Percentiles rank a stretch among this genome's conserved stretches.
phyloP scores from a whole-genome alignment of 1,140 invertebrate species.

The Drosophila sechellia region DNA sequence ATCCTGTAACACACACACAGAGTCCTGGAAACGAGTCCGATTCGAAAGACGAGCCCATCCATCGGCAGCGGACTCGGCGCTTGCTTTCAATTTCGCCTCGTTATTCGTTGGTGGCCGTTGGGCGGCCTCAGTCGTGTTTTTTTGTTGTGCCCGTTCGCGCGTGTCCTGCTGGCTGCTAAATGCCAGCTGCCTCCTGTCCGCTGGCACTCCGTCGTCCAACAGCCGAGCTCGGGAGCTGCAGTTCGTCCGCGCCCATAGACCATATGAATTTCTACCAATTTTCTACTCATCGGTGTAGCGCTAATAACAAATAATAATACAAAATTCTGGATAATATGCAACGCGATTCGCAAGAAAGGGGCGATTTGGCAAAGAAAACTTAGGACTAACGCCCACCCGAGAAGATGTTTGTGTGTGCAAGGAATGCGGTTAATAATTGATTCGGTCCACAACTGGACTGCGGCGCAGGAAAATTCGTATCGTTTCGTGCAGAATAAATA shows the following conservation, averaged over 20 bases:
- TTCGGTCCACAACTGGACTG: conserved; percentile 48
- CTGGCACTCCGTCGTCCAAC: conserved; percentile 28
- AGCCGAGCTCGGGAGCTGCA: conserved; percentile 61
- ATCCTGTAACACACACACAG: conserved; percentile 12
- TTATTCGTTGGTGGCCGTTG: conserved; percentile 78
- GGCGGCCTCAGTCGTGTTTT: conserved; percentile 81
- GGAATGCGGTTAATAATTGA: conserved; percentile 68
- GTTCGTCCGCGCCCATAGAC: conserved; percentile 48
- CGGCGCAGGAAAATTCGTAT: conserved; percentile 36
- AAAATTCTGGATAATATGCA: conserved; percentile 24
- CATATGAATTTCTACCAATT: conserved; percentile 62
- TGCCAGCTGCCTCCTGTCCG: conserved; percentile 34
- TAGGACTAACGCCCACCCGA: conserved; percentile 56
- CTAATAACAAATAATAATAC: conserved; percentile 13
- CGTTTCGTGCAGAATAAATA: conserved; percentile 58
- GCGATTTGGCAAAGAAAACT: conserved; percentile 26
- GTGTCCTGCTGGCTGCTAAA: conserved; percentile 65
- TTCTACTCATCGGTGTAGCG: conserved; percentile 51
- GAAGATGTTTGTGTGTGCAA: conserved; percentile 60
- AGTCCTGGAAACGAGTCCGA: conserved; percentile 35
- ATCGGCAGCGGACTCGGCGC: conserved; percentile 18
- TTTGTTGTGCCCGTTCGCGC: conserved; percentile 75
- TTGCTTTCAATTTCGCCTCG: conserved; percentile 77
- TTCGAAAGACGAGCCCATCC: conserved; percentile 19
- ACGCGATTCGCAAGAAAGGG: conserved; percentile 20